Conservation (phyloP, 2,888 invertebrate species). For the Ophonus ardosiacus region DNA sequence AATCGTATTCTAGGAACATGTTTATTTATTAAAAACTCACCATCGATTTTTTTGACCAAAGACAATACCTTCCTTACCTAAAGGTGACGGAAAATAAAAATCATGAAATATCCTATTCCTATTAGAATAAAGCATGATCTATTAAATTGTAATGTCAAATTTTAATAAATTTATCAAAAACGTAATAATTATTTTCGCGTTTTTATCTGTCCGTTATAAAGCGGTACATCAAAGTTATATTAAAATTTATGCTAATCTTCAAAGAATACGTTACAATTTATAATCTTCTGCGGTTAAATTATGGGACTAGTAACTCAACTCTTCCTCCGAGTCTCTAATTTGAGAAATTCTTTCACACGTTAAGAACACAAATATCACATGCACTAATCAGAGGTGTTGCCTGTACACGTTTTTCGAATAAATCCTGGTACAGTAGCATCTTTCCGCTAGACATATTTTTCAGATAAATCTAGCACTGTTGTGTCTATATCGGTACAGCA, state of each 20-base stretch:
- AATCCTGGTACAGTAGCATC: constrained; percentile 25
- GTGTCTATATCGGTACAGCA: constrained; percentile 54
- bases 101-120: too few relatives aligned
- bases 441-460: constrained; percentile 54
- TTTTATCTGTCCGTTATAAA: too few relatives aligned
- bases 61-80: too few relatives aligned
- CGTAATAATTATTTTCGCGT: too few relatives aligned
- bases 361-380: constrained; percentile 36
- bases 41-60: too few relatives aligned
- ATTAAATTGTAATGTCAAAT: too few relatives aligned
- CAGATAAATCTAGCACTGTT: constrained; percentile 57
- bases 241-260: not conserved
- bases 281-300: not conserved
- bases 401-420: constrained; percentile 58
- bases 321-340: not conserved
- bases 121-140: too few relatives aligned
- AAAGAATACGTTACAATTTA: not conserved
- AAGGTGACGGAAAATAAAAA: too few relatives aligned
- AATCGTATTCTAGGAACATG: too few relatives aligned
- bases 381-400: constrained; percentile 55
- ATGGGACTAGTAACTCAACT: not conserved
- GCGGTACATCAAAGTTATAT: too few relatives aligned
- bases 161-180: too few relatives aligned
- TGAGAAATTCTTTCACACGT: constrained; percentile 18
- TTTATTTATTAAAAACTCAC: too few relatives aligned